Base-by-base conservation (phyloP, 1,140 invertebrate genomes). In the Armadillidium nasatum region DNA sequence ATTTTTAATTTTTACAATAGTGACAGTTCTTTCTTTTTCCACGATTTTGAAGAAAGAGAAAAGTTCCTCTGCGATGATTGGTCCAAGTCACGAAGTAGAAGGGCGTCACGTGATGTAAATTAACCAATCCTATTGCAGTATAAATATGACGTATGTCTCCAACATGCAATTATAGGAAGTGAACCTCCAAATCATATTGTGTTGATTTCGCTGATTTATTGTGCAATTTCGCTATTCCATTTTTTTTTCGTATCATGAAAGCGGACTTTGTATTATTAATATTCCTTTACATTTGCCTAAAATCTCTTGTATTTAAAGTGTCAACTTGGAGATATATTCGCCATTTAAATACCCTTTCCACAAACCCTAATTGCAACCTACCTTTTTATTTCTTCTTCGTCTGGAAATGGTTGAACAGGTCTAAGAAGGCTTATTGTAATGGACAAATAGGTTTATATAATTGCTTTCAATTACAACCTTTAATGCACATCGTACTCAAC, bases 291-390 rank as follows among this genome's bases (percentile, higher is more conserved):
- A 60, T 60, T 60, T 60, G 50, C 11, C 50, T 15, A 60, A 60
- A 60, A 60, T 60, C 50, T 60, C 50, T 60, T 15, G 50, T 60
- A 60, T 60, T 60, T 60, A 60, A 60, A 60, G 50, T 60, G 50
- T 60, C 50, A 60, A 60, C 50, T 60, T 19, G 19, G 50, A 60
- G 19, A 60, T 60, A 60, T 60, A 60, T 60, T 60, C 19, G 11
- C 11, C 11, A 13, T 15, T 60, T 60, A 60, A 60, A 19, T 60
- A 60, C 19, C 11, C 19, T 15, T 13, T 60, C 19, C 50, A 19
- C 19, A 60, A 60, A 19, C 19, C 50, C 11, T 60, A 60, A 33
- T 33, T 33, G 33, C 33, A 33, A 33, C 33, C 33, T 33, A 33
- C 33, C 33, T 33, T 33, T 33, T 33, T 33, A 33, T 33, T 33